These are phyloP conservation scores for Canis aureus DNA, from an alignment of 2,113 vertebrate species.

Conservation along the genomic window DNA sequence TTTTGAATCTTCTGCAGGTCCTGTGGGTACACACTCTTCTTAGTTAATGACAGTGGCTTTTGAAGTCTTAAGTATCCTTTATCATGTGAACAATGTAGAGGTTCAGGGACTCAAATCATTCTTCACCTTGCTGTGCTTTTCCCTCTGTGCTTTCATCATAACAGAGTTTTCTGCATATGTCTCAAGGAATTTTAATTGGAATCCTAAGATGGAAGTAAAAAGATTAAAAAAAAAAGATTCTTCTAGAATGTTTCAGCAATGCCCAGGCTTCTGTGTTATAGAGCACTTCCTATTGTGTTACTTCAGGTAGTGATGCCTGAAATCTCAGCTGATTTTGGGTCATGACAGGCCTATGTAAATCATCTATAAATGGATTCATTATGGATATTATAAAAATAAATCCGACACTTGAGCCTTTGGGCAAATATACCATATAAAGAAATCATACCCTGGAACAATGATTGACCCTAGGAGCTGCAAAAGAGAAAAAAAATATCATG, in stretches of 20 bases:
- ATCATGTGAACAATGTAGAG: neutral
- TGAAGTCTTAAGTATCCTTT: neutral
- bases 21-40: neutral
- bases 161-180: neutral
- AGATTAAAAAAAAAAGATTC: neutral
- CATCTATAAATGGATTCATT: constrained; percentile 74
- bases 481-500: neutral
- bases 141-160: neutral
- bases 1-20: neutral
- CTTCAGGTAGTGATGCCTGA: neutral
- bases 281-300: neutral
- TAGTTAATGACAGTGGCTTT: neutral
- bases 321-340: constrained; percentile 55
- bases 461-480: constrained; percentile 39
- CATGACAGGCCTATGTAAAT: constrained; percentile 59
- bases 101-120: neutral
- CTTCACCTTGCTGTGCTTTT: neutral
- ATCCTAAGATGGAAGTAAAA: neutral
- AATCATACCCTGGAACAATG: constrained; percentile 30
- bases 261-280: neutral
- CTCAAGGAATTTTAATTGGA: neutral
- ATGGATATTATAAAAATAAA: constrained; percentile 73
- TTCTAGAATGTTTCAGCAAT: neutral
- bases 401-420: constrained; percentile 60
- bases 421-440: constrained; percentile 64